A percentile compares a stretch with the other conserved stretches of the same genome.
Conservation (phyloP, 2,888 invertebrate genomes). For the Tenthredo notha region DNA sequence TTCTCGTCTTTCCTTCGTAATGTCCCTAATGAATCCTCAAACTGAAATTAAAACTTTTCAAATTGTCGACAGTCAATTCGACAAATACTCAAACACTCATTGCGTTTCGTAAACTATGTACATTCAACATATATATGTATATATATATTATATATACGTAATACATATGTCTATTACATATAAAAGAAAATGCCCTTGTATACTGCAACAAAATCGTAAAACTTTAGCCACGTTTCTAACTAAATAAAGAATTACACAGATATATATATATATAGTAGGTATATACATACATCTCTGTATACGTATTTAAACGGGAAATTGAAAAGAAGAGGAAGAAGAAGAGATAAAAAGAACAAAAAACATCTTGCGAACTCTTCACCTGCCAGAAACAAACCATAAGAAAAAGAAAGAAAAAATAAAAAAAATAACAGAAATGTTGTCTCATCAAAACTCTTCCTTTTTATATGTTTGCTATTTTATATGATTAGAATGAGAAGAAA, state of each 20-base stretch:
- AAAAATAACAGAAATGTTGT: not conserved
- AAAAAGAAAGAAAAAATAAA: too few species aligned
- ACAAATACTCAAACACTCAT: constrained; percentile 29
- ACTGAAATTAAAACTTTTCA: constrained; percentile 77
- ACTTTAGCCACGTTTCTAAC: not conserved
- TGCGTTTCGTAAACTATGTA: not conserved
- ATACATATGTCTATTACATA: not conserved
- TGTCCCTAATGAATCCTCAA: constrained; percentile 72
- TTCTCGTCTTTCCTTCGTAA: constrained; percentile 59
- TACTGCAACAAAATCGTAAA: not conserved
- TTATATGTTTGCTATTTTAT: not conserved
- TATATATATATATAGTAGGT: not conserved
- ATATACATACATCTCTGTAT: not conserved
- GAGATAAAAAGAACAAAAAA: not conserved
- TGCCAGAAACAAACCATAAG: not conserved
- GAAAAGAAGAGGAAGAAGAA: not conserved
- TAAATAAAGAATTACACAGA: constrained; percentile 9
- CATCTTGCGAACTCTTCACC: not conserved
- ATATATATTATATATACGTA: not conserved
- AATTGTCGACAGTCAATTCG: constrained; percentile 70
- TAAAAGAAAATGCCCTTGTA: not conserved
- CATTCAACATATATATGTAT: too few species aligned
- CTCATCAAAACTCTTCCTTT: not conserved
- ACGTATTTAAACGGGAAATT: not conserved
- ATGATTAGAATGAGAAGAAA: too few species aligned